Evolutionary conservation across 2,113 vertebrate genomes (phyloP).

Genomic region (Takifugu bimaculatus): DNA sequence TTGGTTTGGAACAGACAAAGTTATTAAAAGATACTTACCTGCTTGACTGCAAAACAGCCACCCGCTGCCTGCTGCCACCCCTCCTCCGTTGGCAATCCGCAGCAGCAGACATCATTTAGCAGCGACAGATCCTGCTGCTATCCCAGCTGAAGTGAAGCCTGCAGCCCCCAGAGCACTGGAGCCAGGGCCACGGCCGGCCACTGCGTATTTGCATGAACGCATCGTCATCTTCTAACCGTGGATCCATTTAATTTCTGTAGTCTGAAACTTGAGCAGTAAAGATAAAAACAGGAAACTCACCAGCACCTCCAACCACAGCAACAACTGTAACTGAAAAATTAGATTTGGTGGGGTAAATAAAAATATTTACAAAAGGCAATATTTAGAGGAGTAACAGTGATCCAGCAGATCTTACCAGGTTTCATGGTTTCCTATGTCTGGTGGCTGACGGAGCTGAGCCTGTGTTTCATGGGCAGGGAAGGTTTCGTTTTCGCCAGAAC

Average conservation of each 20-base stretch:
- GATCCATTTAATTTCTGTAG: too few species aligned
- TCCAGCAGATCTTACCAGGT: too few species aligned
- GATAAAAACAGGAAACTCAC: not conserved
- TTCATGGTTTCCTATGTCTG: too few species aligned
- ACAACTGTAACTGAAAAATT: not conserved
- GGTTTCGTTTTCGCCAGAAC: too few species aligned
- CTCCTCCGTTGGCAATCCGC: constrained; percentile 45
- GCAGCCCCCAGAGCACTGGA: constrained; percentile 9
- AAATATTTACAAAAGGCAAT: too few species aligned
- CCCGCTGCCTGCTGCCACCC: constrained; percentile 40
- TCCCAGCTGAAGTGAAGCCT: constrained; percentile 53
- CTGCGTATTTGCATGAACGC: not conserved
- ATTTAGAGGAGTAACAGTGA: too few species aligned
- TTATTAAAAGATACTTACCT: constrained; percentile 17
- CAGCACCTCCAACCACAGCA: not conserved
- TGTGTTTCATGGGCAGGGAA: too few species aligned
- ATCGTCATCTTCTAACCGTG: too few species aligned
- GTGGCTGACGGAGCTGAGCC: too few species aligned
- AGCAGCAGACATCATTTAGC: constrained; percentile 45
- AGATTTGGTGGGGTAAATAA: too few species aligned
- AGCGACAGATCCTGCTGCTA: constrained; percentile 35
- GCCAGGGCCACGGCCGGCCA: not conserved
- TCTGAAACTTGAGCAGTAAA: not conserved
- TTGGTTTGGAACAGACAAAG: not conserved
- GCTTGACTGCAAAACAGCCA: constrained; percentile 47